Conservation (phyloP, 2,888 invertebrate species). For the Flabesymbios commensalis region DNA sequence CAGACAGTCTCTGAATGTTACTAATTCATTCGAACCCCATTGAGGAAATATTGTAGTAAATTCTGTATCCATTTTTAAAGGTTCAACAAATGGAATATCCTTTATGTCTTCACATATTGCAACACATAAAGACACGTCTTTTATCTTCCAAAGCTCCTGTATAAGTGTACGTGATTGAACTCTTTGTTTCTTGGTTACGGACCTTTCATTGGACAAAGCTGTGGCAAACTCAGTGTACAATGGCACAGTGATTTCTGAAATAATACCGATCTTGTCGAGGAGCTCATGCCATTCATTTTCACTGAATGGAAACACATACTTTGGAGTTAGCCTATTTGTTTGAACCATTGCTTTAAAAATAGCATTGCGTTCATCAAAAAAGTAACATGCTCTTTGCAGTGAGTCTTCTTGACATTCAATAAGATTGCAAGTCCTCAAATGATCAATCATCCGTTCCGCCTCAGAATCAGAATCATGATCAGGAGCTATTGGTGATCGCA, state of each 20-base stretch:
- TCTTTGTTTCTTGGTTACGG: conserved; percentile 4
- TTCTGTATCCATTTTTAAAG: conserved; percentile 5
- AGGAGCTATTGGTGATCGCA: conserved; percentile 11
- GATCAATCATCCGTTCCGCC: conserved; percentile 17
- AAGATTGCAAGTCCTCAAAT: conserved; percentile 28
- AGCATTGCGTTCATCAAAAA: conserved; percentile 36
- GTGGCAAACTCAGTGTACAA: conserved; percentile 26
- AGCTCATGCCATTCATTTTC: conserved; percentile 28
- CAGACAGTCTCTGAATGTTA: conserved; percentile 24
- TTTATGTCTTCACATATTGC: conserved; percentile 16
- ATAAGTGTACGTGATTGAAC: too few species aligned
- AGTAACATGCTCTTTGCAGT: conserved; percentile 31
- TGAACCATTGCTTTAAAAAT: conserved; percentile 38
- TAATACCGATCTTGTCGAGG: conserved; percentile 26
- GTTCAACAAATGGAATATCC: conserved; percentile 25
- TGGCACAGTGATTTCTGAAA: conserved; percentile 21
- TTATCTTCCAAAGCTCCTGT: conserved; percentile 16
- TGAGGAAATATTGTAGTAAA: conserved; percentile 20
- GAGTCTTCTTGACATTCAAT: conserved; percentile 29
- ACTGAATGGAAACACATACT: conserved; percentile 14
- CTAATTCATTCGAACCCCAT: conserved; percentile 16
- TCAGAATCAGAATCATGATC: conserved; percentile 14
- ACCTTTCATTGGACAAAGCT: conserved; percentile 23
- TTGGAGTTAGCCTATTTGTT: conserved; percentile 33
- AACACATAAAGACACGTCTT: conserved; percentile 8